Percentiles rank a stretch among this genome's conserved stretches.
Evolutionary conservation across 2,113 vertebrate genomes (phyloP).

Genomic region (Uropsilus gracilis): DNA sequence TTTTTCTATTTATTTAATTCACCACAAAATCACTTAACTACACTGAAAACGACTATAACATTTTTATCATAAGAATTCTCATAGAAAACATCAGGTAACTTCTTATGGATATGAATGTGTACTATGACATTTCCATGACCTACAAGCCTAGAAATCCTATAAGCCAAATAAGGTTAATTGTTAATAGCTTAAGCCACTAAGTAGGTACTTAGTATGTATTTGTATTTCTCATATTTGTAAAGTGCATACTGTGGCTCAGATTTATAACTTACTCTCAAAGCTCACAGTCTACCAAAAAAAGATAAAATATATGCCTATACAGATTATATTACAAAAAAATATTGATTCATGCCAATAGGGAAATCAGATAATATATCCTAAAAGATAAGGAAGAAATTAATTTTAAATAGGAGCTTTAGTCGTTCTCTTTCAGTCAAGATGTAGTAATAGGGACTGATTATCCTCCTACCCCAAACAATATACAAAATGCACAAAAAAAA

Average conservation of each 20-base stretch:
- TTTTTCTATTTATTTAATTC: neutral
- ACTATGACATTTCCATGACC: neutral
- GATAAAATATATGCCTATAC: neutral
- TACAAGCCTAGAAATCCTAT: conserved; percentile 3
- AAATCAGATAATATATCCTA: neutral
- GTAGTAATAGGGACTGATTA: neutral
- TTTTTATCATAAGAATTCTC: neutral
- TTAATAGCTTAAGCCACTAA: neutral
- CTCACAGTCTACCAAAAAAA: conserved; percentile 1
- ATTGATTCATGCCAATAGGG: neutral
- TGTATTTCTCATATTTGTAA: conserved; percentile 1
- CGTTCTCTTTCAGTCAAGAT: neutral
- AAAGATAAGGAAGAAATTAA: conserved; percentile 11
- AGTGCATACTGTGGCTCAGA: neutral
- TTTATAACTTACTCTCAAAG: neutral
- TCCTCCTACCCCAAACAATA: neutral
- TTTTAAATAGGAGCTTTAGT: conserved; percentile 27
- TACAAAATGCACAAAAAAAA: neutral
- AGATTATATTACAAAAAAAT: neutral
- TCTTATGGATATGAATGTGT: neutral
- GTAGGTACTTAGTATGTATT: neutral
- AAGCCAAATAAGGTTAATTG: neutral
- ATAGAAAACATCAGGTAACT: neutral
- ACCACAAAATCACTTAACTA: neutral
- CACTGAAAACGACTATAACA: neutral